Percentiles rank a stretch among this genome's conserved stretches.
phyloP scores from a whole-genome alignment of 2,797 vertebrate species.

The Oryzias sinensis region DNA sequence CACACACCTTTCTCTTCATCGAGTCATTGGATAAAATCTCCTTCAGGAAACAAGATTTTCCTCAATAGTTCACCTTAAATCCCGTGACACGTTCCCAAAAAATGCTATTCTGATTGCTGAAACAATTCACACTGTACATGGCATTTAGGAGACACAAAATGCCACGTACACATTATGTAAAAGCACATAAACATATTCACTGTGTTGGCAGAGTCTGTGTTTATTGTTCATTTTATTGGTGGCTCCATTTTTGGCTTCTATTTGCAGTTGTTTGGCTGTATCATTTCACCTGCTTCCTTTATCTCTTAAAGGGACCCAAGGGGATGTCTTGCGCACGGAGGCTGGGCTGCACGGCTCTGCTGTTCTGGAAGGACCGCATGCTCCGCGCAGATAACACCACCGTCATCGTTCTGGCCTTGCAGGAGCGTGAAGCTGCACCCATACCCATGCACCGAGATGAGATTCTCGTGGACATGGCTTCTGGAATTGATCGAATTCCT shows the following conservation, averaged over 20 bases:
- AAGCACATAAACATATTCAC: no score
- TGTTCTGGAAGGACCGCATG: constrained; percentile 96
- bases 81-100: no score
- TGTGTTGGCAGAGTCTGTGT: no score
- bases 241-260: neutral
- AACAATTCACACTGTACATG: no score
- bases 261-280: neutral
- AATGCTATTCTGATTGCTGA: no score
- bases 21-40: no score
- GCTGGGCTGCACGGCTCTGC: constrained; percentile 88
- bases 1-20: no score
- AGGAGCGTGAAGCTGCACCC: constrained; percentile 73
- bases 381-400: constrained; percentile 97
- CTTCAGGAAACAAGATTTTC: no score
- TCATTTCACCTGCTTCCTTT: neutral
- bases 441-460: constrained; percentile 83
- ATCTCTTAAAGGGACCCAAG: constrained; percentile 83
- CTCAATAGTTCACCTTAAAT: no score
- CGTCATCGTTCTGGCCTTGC: constrained; percentile 91
- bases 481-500: constrained; percentile 83
- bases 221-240: neutral
- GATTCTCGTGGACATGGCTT: constrained; percentile 88
- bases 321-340: constrained; percentile 89
- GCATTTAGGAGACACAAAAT: no score
- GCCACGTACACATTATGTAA: no score